Evolutionary conservation across 2,113 vertebrate species (phyloP).

Genomic region (Porphyrio hochstetteri): DNA sequence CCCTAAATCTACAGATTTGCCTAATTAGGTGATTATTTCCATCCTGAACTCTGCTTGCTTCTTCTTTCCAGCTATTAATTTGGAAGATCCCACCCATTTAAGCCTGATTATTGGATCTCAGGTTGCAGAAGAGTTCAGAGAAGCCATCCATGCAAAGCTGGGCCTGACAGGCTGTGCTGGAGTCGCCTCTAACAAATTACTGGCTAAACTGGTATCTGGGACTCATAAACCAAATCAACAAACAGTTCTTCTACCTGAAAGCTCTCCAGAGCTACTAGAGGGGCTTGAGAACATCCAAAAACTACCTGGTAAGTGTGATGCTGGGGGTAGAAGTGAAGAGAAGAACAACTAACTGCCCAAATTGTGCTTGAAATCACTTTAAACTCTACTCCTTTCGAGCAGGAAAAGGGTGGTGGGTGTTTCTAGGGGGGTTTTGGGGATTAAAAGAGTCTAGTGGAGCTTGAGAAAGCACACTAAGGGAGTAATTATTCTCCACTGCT

Average conservation of each 20-base stretch:
- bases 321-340: background rate
- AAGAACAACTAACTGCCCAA: too few species aligned
- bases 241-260: constrained; percentile 84
- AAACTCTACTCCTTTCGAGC: background rate
- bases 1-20: background rate
- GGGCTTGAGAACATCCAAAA: constrained; percentile 74
- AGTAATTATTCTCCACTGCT: background rate
- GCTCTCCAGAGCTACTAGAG: constrained; percentile 73
- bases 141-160: constrained; percentile 71
- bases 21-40: background rate
- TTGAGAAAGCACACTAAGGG: background rate
- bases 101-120: constrained; percentile 82
- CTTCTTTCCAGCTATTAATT: constrained; percentile 68
- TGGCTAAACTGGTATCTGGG: constrained; percentile 89
- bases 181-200: constrained; percentile 84
- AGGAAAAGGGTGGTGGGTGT: too few species aligned
- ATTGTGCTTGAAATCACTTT: too few species aligned
- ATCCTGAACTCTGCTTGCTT: fast-evolving
- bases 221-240: constrained; percentile 92
- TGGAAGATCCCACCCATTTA: constrained; percentile 56
- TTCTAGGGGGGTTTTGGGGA: background rate
- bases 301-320: constrained; percentile 80
- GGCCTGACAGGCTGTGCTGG: constrained; percentile 88
- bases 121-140: constrained; percentile 83
- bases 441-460: background rate